Base-by-base conservation (phyloP, 2,888 invertebrate genomes). In the Drosophila putrida region DNA sequence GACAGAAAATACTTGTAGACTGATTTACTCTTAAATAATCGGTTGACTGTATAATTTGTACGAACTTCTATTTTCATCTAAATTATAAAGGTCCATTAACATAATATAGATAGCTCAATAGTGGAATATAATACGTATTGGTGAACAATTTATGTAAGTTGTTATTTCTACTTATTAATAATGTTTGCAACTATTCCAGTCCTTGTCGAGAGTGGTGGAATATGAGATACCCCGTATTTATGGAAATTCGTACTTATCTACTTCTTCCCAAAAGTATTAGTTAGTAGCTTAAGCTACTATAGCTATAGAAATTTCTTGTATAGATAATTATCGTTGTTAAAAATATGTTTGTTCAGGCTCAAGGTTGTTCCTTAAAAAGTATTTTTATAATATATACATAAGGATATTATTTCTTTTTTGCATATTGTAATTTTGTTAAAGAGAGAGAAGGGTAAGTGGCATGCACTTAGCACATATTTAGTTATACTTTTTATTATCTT, bases 391-490 rank as follows among this genome's bases (percentile, higher is more conserved):
- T 38, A 15, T 33, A 31, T n/a, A 38, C 51, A 41, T 31, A 11
- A 31, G 41, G 10, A 53, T 33, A 33, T 31, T 5, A 33, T n/a
- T 59, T 1, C 13, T 4, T n/a, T 0, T 53, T n/a, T 25, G 33
- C 33, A 55, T 33, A 47, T 39, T 35, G 33, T 47, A 49, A 39
- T 54, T 39, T 15, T 39, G 10, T 4, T 20, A 13, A 62, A 38
- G 10, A 33, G 4, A 44, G 28, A 28, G 27, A 50, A 50, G 51
- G 66, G 69, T 74, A 74, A 71, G 61, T 60, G 68, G 68, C 65
- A 64, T 77, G 89, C 80, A 88, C 75, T 88, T 90, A 88, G 75
- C 88, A 88, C 88, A 76, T 89, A 85, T 88, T 88, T 88, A 89
- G 68, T 43, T 67, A 69, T 80, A 75, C 62, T 64, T 69, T 71